Base-by-base conservation (phyloP, 1,140 invertebrate species). In the Dendrolimus kikuchii region DNA sequence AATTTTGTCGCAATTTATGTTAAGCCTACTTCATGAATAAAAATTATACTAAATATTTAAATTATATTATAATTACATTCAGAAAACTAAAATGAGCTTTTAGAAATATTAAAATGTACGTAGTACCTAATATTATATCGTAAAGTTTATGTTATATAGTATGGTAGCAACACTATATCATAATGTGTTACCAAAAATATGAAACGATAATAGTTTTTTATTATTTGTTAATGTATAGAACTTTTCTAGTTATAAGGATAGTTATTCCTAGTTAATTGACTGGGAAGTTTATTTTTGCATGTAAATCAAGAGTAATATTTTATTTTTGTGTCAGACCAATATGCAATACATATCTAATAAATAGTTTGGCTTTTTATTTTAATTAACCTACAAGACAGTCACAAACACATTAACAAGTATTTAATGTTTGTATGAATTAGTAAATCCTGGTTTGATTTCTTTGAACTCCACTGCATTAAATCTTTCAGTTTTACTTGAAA, bases 211-310 rank as follows among this genome's bases (percentile, higher is more conserved):
- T 77, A 74, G 68, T 75, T 67, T 23, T 23, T 62, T 70, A 80
- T 74, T 79, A 66, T 73, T 79, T 76, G 76, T 81, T 81, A 77
- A 77, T 76, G 67, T 80, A 71, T 74, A 84, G 71, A 78, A 63
- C 67, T 62, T 66, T 73, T 70, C 59, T 79, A 79, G 76, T 48
- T 46, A 55, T 85, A 85, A 82, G 79, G 59, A 81, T 82, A 84
- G 77, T 78, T 81, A 84, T 75, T 74, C 69, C 72, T 67, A 50
- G 76, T 71, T 44, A 48, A 66, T 59, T 45, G 60, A 64, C 74
- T 71, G 64, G 74, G 75, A 81, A 80, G 67, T 83, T 83, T 85
- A 85, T 85, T 85, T 85, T 85, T 85, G 77, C 80, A 83, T 73
- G 62, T 70, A 68, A 76, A 66, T 68, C 60, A 68, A 77, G 68